Conservation (phyloP, 2,888 invertebrate species). For the Lithosia quadra region DNA sequence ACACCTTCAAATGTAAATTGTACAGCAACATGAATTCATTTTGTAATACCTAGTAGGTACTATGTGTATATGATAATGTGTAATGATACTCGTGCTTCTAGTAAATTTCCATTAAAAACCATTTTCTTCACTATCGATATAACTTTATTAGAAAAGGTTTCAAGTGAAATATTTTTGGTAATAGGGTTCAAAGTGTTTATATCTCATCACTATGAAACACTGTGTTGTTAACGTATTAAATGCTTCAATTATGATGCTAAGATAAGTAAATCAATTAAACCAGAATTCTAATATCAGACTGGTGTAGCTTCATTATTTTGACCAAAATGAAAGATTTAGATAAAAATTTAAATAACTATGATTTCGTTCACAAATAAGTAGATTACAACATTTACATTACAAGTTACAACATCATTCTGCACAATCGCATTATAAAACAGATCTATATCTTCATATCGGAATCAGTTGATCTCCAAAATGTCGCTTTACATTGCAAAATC, state of each 20-base stretch:
- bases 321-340: constrained; percentile 34
- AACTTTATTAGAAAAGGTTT: too few species aligned
- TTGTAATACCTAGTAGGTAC: neutral
- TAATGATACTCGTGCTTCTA: too few species aligned
- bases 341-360: constrained; percentile 34
- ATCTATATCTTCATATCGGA: neutral
- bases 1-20: constrained; percentile 11
- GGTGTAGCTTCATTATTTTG: neutral
- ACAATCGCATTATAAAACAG: constrained; percentile 1
- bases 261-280: constrained; percentile 25
- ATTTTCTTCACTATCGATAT: neutral
- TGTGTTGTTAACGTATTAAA: neutral
- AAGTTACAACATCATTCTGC: constrained; percentile 37
- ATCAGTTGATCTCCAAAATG: neutral
- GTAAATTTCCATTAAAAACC: too few species aligned
- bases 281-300: neutral
- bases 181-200: neutral
- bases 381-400: constrained; percentile 41
- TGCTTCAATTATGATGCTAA: constrained; percentile 12
- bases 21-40: neutral
- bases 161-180: neutral
- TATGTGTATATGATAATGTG: too few species aligned
- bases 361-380: constrained; percentile 34
- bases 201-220: neutral
- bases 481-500: neutral